Evolutionary conservation across 2,113 vertebrate genomes (phyloP).

Genomic region (Lepus timidus): DNA sequence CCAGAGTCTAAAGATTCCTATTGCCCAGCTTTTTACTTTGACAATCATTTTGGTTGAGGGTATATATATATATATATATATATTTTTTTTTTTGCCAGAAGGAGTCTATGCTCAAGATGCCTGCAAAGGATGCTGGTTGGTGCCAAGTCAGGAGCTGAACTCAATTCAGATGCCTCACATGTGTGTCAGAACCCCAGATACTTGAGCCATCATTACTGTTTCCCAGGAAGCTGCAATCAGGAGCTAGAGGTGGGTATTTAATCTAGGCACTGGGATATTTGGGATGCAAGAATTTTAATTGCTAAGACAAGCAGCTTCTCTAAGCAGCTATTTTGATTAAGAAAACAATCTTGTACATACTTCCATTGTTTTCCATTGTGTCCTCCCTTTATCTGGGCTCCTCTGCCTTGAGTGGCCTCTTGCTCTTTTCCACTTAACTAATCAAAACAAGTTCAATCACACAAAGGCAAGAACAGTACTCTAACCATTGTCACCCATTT

Average conservation of each 20-base stretch:
- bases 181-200: too few relatives aligned
- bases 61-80: too few relatives aligned
- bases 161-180: too few relatives aligned
- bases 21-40: not conserved
- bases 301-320: too few relatives aligned
- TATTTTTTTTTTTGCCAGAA: not conserved
- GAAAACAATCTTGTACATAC: not conserved
- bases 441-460: constrained; percentile 20
- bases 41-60: not conserved
- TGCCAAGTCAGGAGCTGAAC: too few relatives aligned
- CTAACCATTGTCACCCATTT: not conserved
- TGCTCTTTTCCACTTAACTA: not conserved
- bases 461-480: not conserved
- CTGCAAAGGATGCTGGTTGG: not conserved
- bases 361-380: not conserved
- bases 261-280: too few relatives aligned
- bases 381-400: not conserved
- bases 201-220: too few relatives aligned
- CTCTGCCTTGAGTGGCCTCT: not conserved
- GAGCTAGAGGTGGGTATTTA: too few relatives aligned
- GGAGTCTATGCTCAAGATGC: not conserved
- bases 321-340: not conserved
- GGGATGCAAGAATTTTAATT: too few relatives aligned
- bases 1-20: not conserved
- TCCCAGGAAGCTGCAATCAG: too few relatives aligned